Base-by-base conservation (phyloP, 2,797 vertebrate genomes). In the Hoplostethus atlanticus region DNA sequence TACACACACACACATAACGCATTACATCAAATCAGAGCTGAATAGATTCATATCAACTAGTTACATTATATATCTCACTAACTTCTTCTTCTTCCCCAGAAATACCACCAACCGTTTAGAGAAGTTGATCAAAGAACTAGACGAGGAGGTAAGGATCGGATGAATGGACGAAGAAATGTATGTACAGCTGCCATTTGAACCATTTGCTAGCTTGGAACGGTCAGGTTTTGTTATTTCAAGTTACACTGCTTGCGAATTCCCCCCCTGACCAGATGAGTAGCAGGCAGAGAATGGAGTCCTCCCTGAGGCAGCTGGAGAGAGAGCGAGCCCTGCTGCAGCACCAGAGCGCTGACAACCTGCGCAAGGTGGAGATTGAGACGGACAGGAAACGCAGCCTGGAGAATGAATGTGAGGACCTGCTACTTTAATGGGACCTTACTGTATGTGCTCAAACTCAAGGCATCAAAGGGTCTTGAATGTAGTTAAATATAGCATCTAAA, bases 271-370 rank as follows among this genome's bases (percentile, higher is more conserved):
- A 99, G 98, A 94, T 97, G 93, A 97, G 91, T 76, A 95, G 94
- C 81, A 94, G 97, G 80, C 97, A 97, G 90, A 95, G 79, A 58
- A 93, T 95, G 8, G 98, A 99, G 83, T 95, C 96, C 36, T 85
- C 95, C 17, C 92, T 98, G 68, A 95, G 97, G 83, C 96, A 97
- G 77, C 83, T 99, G 84, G 98, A 99, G 91, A 93, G 95, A 73
- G 97, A 99, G 79, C 95, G 96, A 69, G 97, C 96, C 5, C 95
- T 99, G 87, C 95, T 99, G 84, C 97, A 97, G 87, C 97, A 97
- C 84, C 96, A 98, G 91, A 97, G 96, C 69, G 79, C 95, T 2
- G 97, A 98, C 74, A 96, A 95, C 76, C 95, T 97, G 80, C 94
- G 97, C 84, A 98, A 96, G 90, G 96, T 95, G 30, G 97, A 99